Evolutionary conservation across 2,888 invertebrate genomes (phyloP), one percentile per base, ranked within the genome.

Genomic region (Amaurobius ferox): DNA sequence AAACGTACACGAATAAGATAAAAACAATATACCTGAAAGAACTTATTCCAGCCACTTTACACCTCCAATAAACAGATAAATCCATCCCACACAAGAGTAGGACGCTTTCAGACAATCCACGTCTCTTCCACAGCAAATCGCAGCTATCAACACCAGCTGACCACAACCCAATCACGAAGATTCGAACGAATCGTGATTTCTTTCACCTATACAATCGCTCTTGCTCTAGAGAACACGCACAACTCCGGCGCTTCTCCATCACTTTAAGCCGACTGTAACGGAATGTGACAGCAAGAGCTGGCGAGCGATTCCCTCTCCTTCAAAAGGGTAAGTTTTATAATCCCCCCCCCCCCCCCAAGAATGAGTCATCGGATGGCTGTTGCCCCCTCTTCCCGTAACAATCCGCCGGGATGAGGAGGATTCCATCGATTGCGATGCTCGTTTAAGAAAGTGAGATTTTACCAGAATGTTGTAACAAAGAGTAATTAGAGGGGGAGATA

Each of bases 221-320:
- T 7, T 29, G 6, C 23, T 29, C 44, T n/a, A 9, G n/a, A 44
- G 44, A 70, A 19, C n/a, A 11, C 30, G 29, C 26, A 5, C 35
- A 19, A n/a, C 19, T 16, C 30, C 23, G 30, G 32, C 23, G 1
- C 32, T 32, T 48, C 68, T 81, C 61, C 68, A 81, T 81, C 81
- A 81, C 32, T 55, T 70, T 81, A 81, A 81, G 68, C 70, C 74
- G 23, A 9, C 74, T 40, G 74, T 74, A 81, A 81, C 74, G 81
- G 74, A 74, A 81, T 81, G 81, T 81, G 81, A 74, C 81, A 70
- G 72, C 48, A 29, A 23, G 30, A 35, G 29, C 32, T 70, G 68
- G 35, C 28, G 48, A 19, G 73, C 55, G 40, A 9, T 67, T 67
- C 48, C 73, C 30, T 23, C 64, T 72, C 48, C 6, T 28, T 23